A percentile compares a stretch with the other conserved stretches of the same genome.
phyloP scores from a whole-genome alignment of 2,888 invertebrate genomes.

The Petrolisthes manimaculis region DNA sequence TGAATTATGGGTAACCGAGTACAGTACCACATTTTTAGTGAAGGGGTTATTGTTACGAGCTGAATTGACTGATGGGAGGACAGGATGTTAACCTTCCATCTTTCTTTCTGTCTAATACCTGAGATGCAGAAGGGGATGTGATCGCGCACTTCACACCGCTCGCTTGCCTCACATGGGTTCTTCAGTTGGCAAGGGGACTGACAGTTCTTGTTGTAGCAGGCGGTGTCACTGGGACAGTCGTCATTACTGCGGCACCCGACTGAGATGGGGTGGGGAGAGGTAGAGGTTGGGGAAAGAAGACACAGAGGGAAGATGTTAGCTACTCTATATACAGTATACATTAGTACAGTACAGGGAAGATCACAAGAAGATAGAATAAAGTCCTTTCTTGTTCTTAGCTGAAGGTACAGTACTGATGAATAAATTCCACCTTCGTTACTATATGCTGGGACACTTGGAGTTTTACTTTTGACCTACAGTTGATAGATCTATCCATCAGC shows the following conservation, averaged over 20 bases:
- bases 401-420: no score
- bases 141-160: conserved; percentile 56
- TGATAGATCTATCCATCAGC: no score
- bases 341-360: background rate
- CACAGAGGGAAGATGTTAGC: background rate
- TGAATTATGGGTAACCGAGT: no score
- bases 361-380: background rate
- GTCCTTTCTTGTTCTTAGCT: background rate
- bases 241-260: conserved; percentile 83
- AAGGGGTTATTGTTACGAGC: no score
- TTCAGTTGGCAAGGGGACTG: conserved; percentile 46
- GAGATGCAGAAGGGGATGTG: conserved; percentile 60
- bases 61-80: no score
- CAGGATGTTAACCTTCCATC: no score
- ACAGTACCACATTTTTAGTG: no score
- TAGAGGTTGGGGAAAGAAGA: background rate
- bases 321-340: background rate
- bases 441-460: no score
- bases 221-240: conserved; percentile 87
- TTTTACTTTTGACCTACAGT: no score
- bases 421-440: no score
- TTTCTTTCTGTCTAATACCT: conserved; percentile 23
- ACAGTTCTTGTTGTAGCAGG: conserved; percentile 84
- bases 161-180: conserved; percentile 54
- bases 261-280: conserved; percentile 19